Base-by-base conservation (phyloP, 2,888 invertebrate genomes). In the Gastracanthus pulcherrimus region DNA sequence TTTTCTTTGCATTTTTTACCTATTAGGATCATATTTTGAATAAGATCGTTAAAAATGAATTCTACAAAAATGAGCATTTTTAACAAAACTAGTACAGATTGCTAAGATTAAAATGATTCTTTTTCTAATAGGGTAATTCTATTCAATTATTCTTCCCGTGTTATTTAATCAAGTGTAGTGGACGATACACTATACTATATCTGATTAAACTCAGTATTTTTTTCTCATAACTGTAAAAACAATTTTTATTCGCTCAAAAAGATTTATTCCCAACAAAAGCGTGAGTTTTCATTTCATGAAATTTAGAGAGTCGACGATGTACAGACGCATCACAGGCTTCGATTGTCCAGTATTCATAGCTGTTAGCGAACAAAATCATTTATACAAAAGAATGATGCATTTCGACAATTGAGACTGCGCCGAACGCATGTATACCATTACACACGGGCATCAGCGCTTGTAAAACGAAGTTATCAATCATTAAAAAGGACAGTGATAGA, bases 381-480 rank as follows among this genome's bases (percentile, higher is more conserved):
- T 67, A 7, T 67, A 67, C 41, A 48, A 31, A 67, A 31, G 45
- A 48, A 45, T 45, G 45, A 67, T 67, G 23, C 67, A 48, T 67
- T 48, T 45, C 45, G 31, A 16, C 45, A 31, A 67, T 48, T 67
- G 45, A 67, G 23, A 45, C 26, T 29, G 3, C n/a, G 36, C 31
- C 9, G 9, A 36, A 36, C 7, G 19, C 48, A 7, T 19, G 48
- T 48, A 9, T 48, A 64, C n/a, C n/a, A n/a, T n/a, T n/a, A 64
- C 45, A 26, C 16, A 7, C 26, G 7, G 3, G 1, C 13, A 26
- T 41, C 3, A 5, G 6, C 5, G 45, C n/a, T 3, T n/a, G 31
- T 31, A 70, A 70, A 70, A 51, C 19, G 3, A 34, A 34, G 34
- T 72, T 72, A 58, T 60, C 72, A 60, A 72, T 72, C 72, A 41